Base-by-base conservation (phyloP, 2,888 invertebrate species). In the Drosophila niveifrons region DNA sequence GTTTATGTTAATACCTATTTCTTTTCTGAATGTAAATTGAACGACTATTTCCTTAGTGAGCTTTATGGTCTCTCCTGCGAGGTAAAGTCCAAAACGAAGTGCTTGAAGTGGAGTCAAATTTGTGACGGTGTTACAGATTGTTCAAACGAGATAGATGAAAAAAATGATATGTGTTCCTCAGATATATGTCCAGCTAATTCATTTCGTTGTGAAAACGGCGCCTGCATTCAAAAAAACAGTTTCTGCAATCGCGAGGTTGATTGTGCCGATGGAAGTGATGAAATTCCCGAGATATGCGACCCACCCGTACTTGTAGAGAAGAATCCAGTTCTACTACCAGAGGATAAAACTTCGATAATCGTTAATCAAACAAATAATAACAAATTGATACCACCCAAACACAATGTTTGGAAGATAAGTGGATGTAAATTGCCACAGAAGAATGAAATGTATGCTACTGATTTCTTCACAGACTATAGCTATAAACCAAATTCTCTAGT, bases 111-210 rank as follows among this genome's bases (percentile, higher is more conserved):
- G 50, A 78, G 80, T 43, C 28, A 71, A 7, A 18, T 77, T 3
- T 91, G 91, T 43, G 73, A 91, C 70, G 90, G 91, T 0, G 0
- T 7, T 2, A 2, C 9, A 0, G 62, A 91, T 46, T 91, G 91
- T 51, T 0, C 11, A 0, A 78, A 88, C 51, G 69, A 71, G 13
- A 77, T 78, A 0, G 91, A 91, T 67, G 91, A 91, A 66, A 74
- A 57, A 6, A 34, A 71, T 0, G 67, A 75, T 2, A 28, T 82
- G 9, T 92, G 92, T 51, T 62, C 72, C 8, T 65, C 75, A 34
- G 8, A 29, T 3, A 0, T 8, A 0, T 82, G 78, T 61, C 44
- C 64, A 1, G 91, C 94, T 0, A 72, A 76, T 47, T 9, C 61
- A 1, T 74, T 70, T 23, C 79, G 77, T 1, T 91, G 91, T 28